A percentile compares a stretch with the other conserved stretches of the same genome.
phyloP scores from a whole-genome alignment of 2,797 vertebrate genomes.

The Lepus townsendii region DNA sequence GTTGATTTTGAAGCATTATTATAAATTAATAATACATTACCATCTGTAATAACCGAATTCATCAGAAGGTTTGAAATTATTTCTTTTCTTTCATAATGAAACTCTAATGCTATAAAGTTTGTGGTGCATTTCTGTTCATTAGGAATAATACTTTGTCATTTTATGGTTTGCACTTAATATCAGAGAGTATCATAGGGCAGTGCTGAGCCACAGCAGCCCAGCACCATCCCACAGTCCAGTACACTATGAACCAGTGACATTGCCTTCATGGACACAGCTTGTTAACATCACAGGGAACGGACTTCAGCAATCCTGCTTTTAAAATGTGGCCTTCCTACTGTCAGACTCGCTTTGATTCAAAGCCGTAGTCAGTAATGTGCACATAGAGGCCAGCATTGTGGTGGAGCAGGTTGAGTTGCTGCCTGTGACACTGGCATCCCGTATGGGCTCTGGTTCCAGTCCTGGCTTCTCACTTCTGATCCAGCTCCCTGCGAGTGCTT shows the following conservation, averaged over 20 bases:
- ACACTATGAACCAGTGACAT: not conserved
- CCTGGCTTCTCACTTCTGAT: too few relatives aligned
- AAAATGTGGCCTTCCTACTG: not conserved
- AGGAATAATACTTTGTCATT: not conserved
- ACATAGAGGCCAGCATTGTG: not conserved
- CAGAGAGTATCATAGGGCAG: not conserved
- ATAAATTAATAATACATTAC: conserved; percentile 3
- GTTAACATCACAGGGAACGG: not conserved
- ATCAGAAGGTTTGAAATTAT: not conserved
- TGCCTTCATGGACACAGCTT: not conserved
- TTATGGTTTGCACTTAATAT: not conserved
- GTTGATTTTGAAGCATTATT: conserved; percentile 25
- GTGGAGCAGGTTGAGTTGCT: too few relatives aligned
- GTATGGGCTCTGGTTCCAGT: too few relatives aligned
- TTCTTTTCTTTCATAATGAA: conserved; percentile 22
- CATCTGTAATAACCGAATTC: not conserved
- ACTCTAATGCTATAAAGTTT: not conserved
- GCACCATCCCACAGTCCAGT: not conserved
- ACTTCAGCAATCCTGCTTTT: not conserved
- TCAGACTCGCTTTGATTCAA: not conserved
- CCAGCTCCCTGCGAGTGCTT: too few relatives aligned
- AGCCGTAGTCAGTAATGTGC: not conserved
- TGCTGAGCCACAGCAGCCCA: not conserved
- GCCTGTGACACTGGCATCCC: too few relatives aligned
- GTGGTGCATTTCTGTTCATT: not conserved